These are phyloP conservation scores for Campodea augens DNA, from an alignment of 1,140 invertebrate species.

Conservation along the genomic window DNA sequence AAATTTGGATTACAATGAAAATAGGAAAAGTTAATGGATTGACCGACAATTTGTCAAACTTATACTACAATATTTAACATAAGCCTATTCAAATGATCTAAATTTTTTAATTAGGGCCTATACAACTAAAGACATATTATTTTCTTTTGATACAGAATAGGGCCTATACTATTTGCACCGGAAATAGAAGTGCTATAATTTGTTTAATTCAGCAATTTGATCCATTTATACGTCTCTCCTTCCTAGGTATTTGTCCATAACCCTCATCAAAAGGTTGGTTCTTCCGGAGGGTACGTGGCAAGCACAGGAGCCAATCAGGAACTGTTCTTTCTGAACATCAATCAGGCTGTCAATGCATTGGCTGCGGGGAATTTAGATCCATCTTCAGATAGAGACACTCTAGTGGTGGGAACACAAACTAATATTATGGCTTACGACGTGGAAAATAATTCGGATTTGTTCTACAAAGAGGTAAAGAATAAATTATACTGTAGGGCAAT, in stretches of 20 bases:
- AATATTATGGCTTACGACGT: conserved; percentile 82
- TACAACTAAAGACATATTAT: background rate
- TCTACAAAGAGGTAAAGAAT: conserved; percentile 60
- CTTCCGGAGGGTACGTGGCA: conserved; percentile 31
- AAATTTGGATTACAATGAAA: too few species aligned
- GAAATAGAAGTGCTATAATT: conserved; percentile 8
- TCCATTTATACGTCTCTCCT: background rate
- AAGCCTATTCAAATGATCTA: conserved; percentile 22
- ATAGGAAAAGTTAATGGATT: too few species aligned
- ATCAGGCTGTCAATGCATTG: conserved; percentile 52
- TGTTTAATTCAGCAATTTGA: conserved; percentile 8
- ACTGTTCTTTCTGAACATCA: conserved; percentile 57
- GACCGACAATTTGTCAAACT: conserved; percentile 2
- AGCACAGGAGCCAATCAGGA: conserved; percentile 38
- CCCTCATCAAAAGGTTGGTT: conserved; percentile 38
- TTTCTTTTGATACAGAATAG: conserved; percentile 4
- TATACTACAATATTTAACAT: conserved; percentile 11
- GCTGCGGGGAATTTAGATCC: conserved; percentile 41
- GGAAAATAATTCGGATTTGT: conserved; percentile 75
- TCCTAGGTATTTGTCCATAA: conserved; percentile 62
- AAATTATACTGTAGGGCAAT: background rate
- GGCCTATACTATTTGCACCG: background rate
- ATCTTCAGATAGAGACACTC: conserved; percentile 47
- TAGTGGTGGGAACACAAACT: conserved; percentile 64
- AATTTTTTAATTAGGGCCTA: background rate